A percentile compares a stretch with the other conserved stretches of the same genome.
These are phyloP conservation scores for Polyploca ridens DNA, from an alignment of 2,888 invertebrate genomes.

Conservation along the genomic window DNA sequence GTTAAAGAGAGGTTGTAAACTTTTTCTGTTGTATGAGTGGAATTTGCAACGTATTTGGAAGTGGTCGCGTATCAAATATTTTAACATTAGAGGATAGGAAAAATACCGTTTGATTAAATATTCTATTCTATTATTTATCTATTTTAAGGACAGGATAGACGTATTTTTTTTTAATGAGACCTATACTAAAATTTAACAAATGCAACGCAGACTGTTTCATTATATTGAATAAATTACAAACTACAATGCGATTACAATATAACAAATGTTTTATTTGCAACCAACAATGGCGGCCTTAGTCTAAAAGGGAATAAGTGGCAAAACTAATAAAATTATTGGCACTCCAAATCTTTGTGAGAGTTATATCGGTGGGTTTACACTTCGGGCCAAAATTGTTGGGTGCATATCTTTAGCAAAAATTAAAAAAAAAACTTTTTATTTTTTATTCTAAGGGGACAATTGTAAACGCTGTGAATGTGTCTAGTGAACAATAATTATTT, in stretches of 20 bases:
- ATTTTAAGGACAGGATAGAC: too few species aligned
- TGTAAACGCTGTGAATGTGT: constrained; percentile 16
- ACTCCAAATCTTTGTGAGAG: constrained; percentile 35
- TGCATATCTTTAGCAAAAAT: neutral
- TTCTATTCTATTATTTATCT: too few species aligned
- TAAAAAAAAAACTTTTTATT: constrained; percentile 23
- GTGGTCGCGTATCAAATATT: neutral
- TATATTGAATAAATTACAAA: constrained; percentile 69
- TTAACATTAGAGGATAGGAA: neutral
- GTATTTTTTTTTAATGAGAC: neutral
- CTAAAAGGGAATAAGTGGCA: constrained; percentile 31
- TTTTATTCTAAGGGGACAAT: constrained; percentile 19
- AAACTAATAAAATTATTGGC: constrained; percentile 44
- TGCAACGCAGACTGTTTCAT: constrained; percentile 65
- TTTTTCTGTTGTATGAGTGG: neutral
- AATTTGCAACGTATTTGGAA: neutral
- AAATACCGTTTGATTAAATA: too few species aligned
- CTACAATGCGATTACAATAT: constrained; percentile 76
- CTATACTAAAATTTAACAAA: constrained; percentile 41
- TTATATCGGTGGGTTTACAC: constrained; percentile 63
- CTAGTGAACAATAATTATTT: constrained; percentile 1
- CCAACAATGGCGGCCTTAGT: constrained; percentile 19
- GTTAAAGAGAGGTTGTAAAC: too few species aligned
- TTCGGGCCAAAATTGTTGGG: constrained; percentile 23
- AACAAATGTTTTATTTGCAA: constrained; percentile 49